Evolutionary conservation across 2,113 vertebrate species (phyloP), one percentile per base, ranked within the genome.

Genomic region (Hypocryptadius cinnamomeus): DNA sequence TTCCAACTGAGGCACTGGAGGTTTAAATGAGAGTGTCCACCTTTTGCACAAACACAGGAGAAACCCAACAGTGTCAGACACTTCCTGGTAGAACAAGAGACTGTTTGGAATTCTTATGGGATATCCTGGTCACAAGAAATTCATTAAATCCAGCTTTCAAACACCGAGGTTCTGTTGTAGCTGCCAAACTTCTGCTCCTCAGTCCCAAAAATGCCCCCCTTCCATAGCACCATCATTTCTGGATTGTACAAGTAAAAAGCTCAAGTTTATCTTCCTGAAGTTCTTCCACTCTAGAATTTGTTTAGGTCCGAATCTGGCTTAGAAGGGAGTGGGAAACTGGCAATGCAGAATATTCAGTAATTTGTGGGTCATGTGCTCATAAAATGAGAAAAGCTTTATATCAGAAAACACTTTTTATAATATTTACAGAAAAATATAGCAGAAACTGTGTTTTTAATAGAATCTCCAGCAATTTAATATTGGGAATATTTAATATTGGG

Each of bases 141-240:
- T 10, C 23, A 70, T 10, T 30, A 73, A 86, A 50, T 40, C 5
- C 37, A 30, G 5, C 10, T 90, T 91, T 85, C 12, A 50, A 81
- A 27, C 18, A 13, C 19, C 0, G 0, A 69, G 17, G 8, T 35
- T 44, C 11, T n/a, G n/a, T 22, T 40, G 37, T 74, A 69, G 5
- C 22, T 47, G 68, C 45, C 60, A 77, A 39, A 80, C 7, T 15
- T 44, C 57, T 0, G 0, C 15, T 85, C 35, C 5, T 10, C 21
- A 24, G 18, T 6, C 51, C 54, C 74, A 54, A 57, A 59, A 79
- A 44, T 35, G 3, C 6, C 21, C 14, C 22, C 1, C 3, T 79
- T 20, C 40, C 30, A 27, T 0, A 56, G 24, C 37, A 68, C 23
- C 28, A 25, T 21, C 5, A 11, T 33, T 77, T 70, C 64, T 63